Evolutionary conservation across 2,888 invertebrate species (phyloP).

Genomic region (Autographa pulchrina): DNA sequence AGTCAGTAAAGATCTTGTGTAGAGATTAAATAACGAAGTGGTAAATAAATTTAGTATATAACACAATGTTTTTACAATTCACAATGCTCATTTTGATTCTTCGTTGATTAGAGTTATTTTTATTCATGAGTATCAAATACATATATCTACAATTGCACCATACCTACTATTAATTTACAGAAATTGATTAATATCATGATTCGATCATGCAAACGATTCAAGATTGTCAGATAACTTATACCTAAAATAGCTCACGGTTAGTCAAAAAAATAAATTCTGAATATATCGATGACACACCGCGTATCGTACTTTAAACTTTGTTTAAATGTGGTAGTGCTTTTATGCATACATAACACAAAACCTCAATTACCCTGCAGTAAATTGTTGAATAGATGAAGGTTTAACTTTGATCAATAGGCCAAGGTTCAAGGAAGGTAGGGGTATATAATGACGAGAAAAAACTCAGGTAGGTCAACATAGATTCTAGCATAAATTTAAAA

Average conservation of each 20-base stretch:
- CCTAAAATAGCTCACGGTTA: background rate
- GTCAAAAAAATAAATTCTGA: too few species aligned
- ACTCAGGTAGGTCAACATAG: background rate
- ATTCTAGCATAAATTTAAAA: background rate
- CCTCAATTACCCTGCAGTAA: background rate
- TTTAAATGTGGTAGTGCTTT: too few species aligned
- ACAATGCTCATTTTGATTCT: background rate
- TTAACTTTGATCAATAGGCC: background rate
- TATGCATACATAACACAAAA: background rate
- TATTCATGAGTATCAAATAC: background rate
- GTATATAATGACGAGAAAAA: background rate
- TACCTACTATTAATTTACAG: background rate
- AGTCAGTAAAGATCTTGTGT: background rate
- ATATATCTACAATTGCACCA: background rate
- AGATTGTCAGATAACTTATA: background rate
- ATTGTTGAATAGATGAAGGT: background rate
- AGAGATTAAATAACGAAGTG: background rate
- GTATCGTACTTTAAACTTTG: background rate
- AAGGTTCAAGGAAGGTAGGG: background rate
- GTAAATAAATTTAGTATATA: background rate
- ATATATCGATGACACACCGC: too few species aligned
- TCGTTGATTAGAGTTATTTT: background rate
- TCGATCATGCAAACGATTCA: background rate
- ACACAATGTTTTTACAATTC: background rate
- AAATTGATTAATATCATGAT: background rate